Conservation (phyloP, 1,140 invertebrate genomes). For the Glomeris maerens region DNA sequence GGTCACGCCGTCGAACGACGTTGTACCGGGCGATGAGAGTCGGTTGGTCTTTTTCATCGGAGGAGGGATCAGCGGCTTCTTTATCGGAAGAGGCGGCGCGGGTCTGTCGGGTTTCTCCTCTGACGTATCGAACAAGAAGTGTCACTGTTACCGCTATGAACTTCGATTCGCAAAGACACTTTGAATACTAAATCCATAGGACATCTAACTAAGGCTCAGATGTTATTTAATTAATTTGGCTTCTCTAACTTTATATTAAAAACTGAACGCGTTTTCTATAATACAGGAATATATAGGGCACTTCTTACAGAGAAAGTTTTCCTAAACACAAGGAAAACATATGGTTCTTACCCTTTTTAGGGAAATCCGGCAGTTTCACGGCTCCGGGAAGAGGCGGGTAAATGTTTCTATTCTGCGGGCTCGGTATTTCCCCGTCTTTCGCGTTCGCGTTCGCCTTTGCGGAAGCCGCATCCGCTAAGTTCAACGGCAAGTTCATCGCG, state of each 20-base stretch:
- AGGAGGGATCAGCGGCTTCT: conserved; percentile 30
- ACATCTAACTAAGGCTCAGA: neutral
- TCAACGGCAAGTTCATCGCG: conserved; percentile 8
- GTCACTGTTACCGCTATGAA: neutral
- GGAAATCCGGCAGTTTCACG: too few relatives aligned
- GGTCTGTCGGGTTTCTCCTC: conserved; percentile 16
- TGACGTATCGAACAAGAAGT: neutral
- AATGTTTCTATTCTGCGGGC: too few relatives aligned
- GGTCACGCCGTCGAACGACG: conserved; percentile 5
- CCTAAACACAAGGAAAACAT: too few relatives aligned
- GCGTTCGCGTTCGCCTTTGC: too few relatives aligned
- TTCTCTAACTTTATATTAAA: neutral
- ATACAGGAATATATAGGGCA: neutral
- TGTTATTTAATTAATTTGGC: neutral
- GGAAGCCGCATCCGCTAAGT: conserved; percentile 9
- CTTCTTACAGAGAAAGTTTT: too few relatives aligned
- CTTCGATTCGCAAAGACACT: conserved; percentile 4
- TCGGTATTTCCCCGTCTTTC: too few relatives aligned
- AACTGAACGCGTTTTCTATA: neutral
- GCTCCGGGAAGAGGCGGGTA: too few relatives aligned
- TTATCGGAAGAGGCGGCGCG: conserved; percentile 23
- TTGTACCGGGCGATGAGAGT: conserved; percentile 6
- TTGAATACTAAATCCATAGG: conserved; percentile 10
- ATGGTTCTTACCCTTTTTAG: too few relatives aligned
- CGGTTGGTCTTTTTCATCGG: conserved; percentile 25